Conservation (phyloP, 2,888 invertebrate species). For the Sicus ferrugineus region DNA sequence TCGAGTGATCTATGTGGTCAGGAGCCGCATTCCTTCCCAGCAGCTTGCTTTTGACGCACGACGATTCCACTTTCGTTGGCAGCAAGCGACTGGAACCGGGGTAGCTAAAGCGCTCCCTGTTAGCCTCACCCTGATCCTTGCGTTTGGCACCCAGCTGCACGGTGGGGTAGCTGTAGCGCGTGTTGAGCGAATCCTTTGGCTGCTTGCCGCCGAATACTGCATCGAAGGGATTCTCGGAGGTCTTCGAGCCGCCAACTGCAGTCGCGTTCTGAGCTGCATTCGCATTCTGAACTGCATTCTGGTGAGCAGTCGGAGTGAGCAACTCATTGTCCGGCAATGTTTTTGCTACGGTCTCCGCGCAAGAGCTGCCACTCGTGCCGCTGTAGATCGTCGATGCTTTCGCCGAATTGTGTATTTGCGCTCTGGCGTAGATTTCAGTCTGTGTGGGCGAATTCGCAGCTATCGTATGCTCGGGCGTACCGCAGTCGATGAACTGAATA, state of each 20-base stretch:
- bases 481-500: conserved; percentile 83
- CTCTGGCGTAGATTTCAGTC: conserved; percentile 59
- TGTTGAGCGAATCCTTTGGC: conserved; percentile 40
- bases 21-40: background rate
- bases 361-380: conserved; percentile 38
- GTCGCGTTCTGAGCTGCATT: conserved; percentile 9
- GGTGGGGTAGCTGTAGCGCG: conserved; percentile 62
- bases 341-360: conserved; percentile 38
- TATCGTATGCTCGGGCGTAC: conserved; percentile 72
- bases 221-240: conserved; percentile 42
- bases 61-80: conserved; percentile 36
- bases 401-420: conserved; percentile 63
- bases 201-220: conserved; percentile 45
- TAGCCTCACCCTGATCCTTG: conserved; percentile 54
- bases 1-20: background rate
- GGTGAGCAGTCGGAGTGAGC: conserved; percentile 22
- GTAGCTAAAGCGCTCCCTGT: conserved; percentile 64
- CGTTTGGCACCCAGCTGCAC: conserved; percentile 61
- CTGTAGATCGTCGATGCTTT: conserved; percentile 51
- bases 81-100: conserved; percentile 53
- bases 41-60: conserved; percentile 10
- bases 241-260: conserved; percentile 20
- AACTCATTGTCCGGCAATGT: conserved; percentile 30
- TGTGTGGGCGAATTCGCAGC: conserved; percentile 46
- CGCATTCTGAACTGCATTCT: conserved; percentile 14